Evolutionary conservation across 2,113 vertebrate species (phyloP), one percentile per base, ranked within the genome.

Genomic region (Antechinus flavipes): DNA sequence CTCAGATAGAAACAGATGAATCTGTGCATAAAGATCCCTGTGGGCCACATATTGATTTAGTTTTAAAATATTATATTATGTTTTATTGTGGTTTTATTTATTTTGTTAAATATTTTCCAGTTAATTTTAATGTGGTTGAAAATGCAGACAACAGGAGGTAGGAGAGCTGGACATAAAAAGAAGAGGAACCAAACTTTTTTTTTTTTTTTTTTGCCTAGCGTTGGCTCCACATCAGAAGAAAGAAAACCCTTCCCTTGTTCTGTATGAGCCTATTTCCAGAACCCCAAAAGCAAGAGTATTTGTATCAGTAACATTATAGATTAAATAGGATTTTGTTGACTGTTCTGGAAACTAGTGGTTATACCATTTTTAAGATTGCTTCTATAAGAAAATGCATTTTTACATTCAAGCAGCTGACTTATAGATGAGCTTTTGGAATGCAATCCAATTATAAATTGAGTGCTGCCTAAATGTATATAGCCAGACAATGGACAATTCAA

Each of bases 381-480:
- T 84, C n/a, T 84, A 42, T 76, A n/a, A 55, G 92, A 93, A 53
- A 90, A 90, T n/a, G 8, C 84, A 35, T 94, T 94, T 61, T 97
- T 61, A 90, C 35, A 93, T 92, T 89, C 50, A 90, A 53, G 91
- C 23, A 89, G 53, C 53, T 97, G 56, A 56, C 14, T 52, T 49
- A 3, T 27, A 76, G 27, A 46, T 94, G 23, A 92, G 68, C 55
- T 92, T 96, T 94, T 95, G 7, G 6, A 90, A 54, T 94, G 54
- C 1, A 90, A 46, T 55, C 93, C 27, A 46, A 89, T 93, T 35
- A 90, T 91, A 94, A 89, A 68, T 49, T 61, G 27, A 91, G 91
- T n/a, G 46, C 68, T 93, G 10, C 25, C 84, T 90, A 93, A 30
- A 46, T 76, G 25, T 24, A 53, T 23, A 23, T n/a, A 1, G 35